Evolutionary conservation across 2,113 vertebrate species (phyloP), one percentile per base, ranked within the genome.

Genomic region (Puffinus mauretanicus): DNA sequence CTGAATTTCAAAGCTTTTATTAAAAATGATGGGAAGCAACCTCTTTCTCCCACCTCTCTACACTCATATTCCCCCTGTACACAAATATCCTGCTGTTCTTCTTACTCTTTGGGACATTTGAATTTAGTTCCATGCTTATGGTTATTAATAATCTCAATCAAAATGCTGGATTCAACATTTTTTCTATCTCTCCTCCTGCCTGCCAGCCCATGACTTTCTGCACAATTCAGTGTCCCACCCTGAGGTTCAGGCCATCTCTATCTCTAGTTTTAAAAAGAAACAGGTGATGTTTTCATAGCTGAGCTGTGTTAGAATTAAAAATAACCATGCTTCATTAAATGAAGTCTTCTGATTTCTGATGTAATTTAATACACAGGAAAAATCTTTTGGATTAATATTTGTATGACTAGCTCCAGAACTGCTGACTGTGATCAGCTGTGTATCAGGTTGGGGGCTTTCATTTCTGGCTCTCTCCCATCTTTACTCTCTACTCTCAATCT

Each of bases 241-340:
- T 62, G 46, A 90, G 54, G 64, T 66, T 67, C 66, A 67, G 66
- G 21, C 3, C 0, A 62, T 38, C 52, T 78, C 36, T 47, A 16
- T 52, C 76, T 66, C 73, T 32, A 61, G 44, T 76, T 94, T 86
- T 93, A 92, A 94, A 94, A 75, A 85, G 49, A 94, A 96, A 44
- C 65, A 92, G 80, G 83, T 88, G 58, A 79, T 96, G 52, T 96
- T 96, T 96, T 96, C 86, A 61, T 96, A 97, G 86, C 96, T 96
- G 92, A 88, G 21, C 19, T 82, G 36, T 76, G 60, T 87, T 93
- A 93, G 58, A 93, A 93, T 95, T 76, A 81, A 96, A 96, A 97
- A 95, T 89, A 96, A 79, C 21, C 52, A 58, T 32, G 29, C 13
- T 77, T 34, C 29, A 61, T 69, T 78, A 83, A 94, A 89, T 89